A percentile compares a stretch with the other conserved stretches of the same genome.
Conservation (phyloP, 2,888 invertebrate species). For the Caenorhabditis sinica region DNA sequence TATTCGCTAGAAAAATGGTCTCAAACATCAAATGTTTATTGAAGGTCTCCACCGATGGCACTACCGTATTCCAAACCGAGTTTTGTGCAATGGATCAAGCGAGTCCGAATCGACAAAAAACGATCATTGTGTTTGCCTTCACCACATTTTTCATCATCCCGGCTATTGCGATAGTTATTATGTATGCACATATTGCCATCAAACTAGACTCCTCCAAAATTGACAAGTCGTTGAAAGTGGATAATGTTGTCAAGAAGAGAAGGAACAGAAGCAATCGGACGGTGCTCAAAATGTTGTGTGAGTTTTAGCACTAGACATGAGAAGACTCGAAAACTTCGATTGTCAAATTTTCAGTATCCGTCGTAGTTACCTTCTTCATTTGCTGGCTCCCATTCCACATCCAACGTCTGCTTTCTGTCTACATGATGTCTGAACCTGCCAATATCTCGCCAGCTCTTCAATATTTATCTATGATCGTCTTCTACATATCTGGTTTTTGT, state of each 20-base stretch:
- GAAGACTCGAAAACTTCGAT: background rate
- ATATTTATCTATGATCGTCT: slow-evolving; percentile 70
- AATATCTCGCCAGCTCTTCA: slow-evolving; percentile 67
- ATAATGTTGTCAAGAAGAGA: slow-evolving; percentile 39
- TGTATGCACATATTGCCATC: slow-evolving; percentile 82
- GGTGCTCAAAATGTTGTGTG: slow-evolving; percentile 75
- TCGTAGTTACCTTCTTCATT: slow-evolving; percentile 94
- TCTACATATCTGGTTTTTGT: slow-evolving; percentile 79
- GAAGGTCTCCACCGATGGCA: slow-evolving; percentile 73
- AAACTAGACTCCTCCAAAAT: slow-evolving; percentile 70
- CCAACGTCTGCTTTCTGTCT: slow-evolving; percentile 90
- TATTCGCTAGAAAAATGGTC: background rate
- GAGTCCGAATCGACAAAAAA: slow-evolving; percentile 70
- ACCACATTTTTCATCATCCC: slow-evolving; percentile 78
- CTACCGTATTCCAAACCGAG: slow-evolving; percentile 76
- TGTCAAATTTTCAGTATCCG: slow-evolving; percentile 89
- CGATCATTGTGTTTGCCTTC: slow-evolving; percentile 79
- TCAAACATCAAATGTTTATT: background rate
- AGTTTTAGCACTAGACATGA: no score
- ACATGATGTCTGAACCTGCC: slow-evolving; percentile 77
- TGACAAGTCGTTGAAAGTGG: slow-evolving; percentile 30
- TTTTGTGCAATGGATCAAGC: slow-evolving; percentile 79
- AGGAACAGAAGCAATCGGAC: slow-evolving; percentile 68
- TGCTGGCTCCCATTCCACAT: slow-evolving; percentile 98
- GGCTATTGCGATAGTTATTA: slow-evolving; percentile 79